Evolutionary conservation across 2,888 invertebrate genomes (phyloP).

Genomic region (Lasioglossum marginatum): DNA sequence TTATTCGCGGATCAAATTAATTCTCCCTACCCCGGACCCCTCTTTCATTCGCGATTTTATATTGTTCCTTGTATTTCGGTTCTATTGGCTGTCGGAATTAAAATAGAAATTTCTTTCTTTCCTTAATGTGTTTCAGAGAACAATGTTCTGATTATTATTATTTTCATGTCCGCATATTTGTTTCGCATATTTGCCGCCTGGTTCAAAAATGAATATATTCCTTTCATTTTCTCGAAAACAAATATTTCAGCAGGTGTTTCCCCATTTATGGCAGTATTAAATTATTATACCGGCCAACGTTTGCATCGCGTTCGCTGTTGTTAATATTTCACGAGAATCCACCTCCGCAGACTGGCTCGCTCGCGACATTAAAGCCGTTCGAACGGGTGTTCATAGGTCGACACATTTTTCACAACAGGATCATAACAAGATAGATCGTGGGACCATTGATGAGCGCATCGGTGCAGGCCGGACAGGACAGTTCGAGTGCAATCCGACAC

Average conservation of each 20-base stretch:
- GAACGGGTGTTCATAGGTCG: conserved; percentile 9
- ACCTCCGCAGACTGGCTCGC: not conserved
- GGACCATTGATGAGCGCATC: conserved; percentile 39
- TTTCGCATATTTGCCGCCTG: not conserved
- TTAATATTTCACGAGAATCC: conserved; percentile 8
- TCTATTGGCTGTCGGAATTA: not conserved
- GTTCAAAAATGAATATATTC: not conserved
- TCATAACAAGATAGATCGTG: conserved; percentile 45
- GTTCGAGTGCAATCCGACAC: conserved; percentile 45
- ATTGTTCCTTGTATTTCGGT: not conserved
- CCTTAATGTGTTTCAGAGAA: too few relatives aligned
- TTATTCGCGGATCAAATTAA: not conserved
- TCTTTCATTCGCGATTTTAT: not conserved
- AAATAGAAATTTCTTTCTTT: not conserved
- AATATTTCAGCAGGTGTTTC: not conserved
- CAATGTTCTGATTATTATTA: not conserved
- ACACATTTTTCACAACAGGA: conserved; percentile 42
- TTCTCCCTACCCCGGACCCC: not conserved
- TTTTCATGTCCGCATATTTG: not conserved
- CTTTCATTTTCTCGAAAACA: not conserved
- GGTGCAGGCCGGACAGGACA: not conserved
- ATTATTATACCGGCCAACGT: not conserved
- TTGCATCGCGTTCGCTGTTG: not conserved
- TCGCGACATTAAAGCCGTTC: not conserved
- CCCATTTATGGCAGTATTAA: not conserved